Conservation (phyloP, 2,888 invertebrate species). For the Diachrysia chrysitis region DNA sequence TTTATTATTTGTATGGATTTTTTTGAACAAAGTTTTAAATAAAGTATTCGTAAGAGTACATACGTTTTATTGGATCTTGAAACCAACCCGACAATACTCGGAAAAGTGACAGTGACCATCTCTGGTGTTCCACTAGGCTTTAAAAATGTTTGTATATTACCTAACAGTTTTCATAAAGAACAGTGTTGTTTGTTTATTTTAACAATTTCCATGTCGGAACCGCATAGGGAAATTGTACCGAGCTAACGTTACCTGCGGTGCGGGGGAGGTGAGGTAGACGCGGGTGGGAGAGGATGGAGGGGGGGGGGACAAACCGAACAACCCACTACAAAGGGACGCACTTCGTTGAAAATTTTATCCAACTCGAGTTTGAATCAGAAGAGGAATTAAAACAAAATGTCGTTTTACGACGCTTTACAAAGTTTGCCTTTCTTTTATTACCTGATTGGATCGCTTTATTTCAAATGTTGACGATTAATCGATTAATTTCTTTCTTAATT, state of each 20-base stretch:
- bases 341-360: constrained; percentile 61
- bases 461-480: constrained; percentile 50
- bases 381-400: constrained; percentile 64
- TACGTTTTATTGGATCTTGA: not conserved
- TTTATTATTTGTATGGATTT: no score
- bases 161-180: constrained; percentile 40
- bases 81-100: not conserved
- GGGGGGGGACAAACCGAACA: constrained; percentile 42
- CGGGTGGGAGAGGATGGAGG: constrained; percentile 10
- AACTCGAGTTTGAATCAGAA: constrained; percentile 62
- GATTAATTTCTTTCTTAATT: constrained; percentile 44
- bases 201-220: constrained; percentile 43
- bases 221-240: constrained; percentile 36
- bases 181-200: constrained; percentile 42
- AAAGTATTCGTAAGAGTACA: not conserved
- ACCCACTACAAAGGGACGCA: constrained; percentile 65
- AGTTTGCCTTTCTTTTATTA: constrained; percentile 58
- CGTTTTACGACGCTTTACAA: constrained; percentile 55
- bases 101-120: constrained; percentile 28
- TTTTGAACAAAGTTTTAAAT: no score
- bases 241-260: constrained; percentile 48
- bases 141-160: constrained; percentile 12
- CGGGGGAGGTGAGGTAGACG: constrained; percentile 34
- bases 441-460: constrained; percentile 53
- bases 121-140: constrained; percentile 30